Percentiles rank a stretch among this genome's conserved stretches.
Evolutionary conservation across 1,140 invertebrate genomes (phyloP).

Genomic region (Vanessa tameamea): DNA sequence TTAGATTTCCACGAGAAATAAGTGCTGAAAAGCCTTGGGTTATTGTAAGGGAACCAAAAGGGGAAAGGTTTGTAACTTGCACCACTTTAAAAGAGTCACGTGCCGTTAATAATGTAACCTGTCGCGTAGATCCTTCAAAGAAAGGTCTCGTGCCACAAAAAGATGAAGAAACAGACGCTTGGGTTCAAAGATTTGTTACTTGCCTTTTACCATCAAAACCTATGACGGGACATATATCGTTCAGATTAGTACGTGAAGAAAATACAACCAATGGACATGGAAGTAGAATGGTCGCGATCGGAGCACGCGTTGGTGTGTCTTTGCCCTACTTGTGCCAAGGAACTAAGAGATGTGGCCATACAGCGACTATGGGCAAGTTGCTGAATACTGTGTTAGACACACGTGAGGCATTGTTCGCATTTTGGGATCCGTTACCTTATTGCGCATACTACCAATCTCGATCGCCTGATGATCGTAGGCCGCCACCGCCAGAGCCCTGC

Average conservation of each 20-base stretch:
- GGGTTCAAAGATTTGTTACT: slow-evolving; percentile 87
- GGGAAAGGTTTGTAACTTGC: slow-evolving; percentile 88
- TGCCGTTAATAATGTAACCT: slow-evolving; percentile 89
- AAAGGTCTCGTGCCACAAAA: slow-evolving; percentile 86
- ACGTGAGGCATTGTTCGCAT: slow-evolving; percentile 88
- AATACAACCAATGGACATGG: slow-evolving; percentile 61
- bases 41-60: slow-evolving; percentile 86
- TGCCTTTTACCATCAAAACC: slow-evolving; percentile 82
- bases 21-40: slow-evolving; percentile 88
- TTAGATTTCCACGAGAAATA: slow-evolving; percentile 85
- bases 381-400: slow-evolving; percentile 86
- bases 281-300: slow-evolving; percentile 80
- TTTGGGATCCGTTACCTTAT: slow-evolving; percentile 91
- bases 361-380: slow-evolving; percentile 81
- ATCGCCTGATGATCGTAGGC: slow-evolving; percentile 81
- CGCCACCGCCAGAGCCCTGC: slow-evolving; percentile 65
- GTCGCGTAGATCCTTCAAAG: slow-evolving; percentile 84
- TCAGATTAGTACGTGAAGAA: slow-evolving; percentile 84
- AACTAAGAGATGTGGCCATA: slow-evolving; percentile 80
- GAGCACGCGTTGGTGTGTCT: slow-evolving; percentile 87
- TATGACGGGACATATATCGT: slow-evolving; percentile 88
- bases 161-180: slow-evolving; percentile 84
- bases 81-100: slow-evolving; percentile 88
- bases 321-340: slow-evolving; percentile 89
- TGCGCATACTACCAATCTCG: slow-evolving; percentile 91